These are phyloP conservation scores for Hemiscyllium ocellatum DNA, from an alignment of 2,113 vertebrate species.

Conservation along the genomic window DNA sequence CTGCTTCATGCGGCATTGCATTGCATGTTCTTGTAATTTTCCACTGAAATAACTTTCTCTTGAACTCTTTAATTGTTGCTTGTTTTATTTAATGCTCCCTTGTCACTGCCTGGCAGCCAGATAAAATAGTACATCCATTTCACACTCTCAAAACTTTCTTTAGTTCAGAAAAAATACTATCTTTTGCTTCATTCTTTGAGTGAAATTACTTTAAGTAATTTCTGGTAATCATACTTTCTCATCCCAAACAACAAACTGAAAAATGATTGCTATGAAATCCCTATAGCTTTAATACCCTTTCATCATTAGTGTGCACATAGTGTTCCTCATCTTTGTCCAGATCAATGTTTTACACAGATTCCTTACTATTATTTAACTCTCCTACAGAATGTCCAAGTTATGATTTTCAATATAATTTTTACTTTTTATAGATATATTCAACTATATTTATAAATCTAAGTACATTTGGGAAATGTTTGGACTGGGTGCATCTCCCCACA, in stretches of 20 bases:
- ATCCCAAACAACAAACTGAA: neutral
- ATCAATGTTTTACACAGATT: neutral
- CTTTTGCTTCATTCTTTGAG: neutral
- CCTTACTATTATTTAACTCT: neutral
- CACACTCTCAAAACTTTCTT: neutral
- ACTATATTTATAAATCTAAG: no score
- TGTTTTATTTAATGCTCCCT: neutral
- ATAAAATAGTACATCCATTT: neutral
- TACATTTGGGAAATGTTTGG: no score
- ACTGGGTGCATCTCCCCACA: no score
- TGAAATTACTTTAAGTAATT: neutral
- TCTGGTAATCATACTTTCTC: neutral
- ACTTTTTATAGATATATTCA: neutral
- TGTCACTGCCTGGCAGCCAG: neutral
- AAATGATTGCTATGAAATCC: neutral
- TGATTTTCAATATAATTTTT: neutral
- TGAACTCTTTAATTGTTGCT: neutral
- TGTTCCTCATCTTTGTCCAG: neutral
- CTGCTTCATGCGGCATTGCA: neutral
- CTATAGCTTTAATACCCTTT: neutral
- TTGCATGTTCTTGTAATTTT: neutral
- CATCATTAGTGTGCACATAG: neutral
- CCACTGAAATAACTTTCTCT: neutral
- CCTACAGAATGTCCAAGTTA: neutral
- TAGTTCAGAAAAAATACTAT: neutral